Percentiles rank a stretch among this genome's conserved stretches.
Evolutionary conservation across 2,888 invertebrate species (phyloP).

Genomic region (Graphium colonna): DNA sequence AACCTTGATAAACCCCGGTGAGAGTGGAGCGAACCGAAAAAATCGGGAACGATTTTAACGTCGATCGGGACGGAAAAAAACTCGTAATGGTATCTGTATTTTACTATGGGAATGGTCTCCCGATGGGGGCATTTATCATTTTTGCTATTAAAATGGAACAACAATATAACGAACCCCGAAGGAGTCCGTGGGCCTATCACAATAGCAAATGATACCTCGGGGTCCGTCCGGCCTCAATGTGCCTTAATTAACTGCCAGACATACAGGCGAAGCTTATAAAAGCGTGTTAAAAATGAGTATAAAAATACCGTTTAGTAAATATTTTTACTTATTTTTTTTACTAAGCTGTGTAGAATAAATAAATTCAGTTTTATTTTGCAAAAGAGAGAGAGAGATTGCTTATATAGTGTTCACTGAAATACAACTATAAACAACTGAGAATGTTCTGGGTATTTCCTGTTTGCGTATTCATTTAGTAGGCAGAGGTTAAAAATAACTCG

Average conservation of each 20-base stretch:
- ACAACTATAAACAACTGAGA: no score
- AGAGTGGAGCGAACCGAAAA: slow-evolving; percentile 31
- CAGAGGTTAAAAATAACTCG: no score
- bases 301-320: no score
- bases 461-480: no score
- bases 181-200: slow-evolving; percentile 71
- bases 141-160: slow-evolving; percentile 73
- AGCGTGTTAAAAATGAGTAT: no score
- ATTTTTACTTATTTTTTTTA: no score
- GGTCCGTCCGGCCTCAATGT: slow-evolving; percentile 64
- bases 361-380: no score
- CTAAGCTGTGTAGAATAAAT: no score
- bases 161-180: slow-evolving; percentile 69
- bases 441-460: no score
- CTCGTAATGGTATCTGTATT: slow-evolving; percentile 34
- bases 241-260: slow-evolving; percentile 73
- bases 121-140: slow-evolving; percentile 74
- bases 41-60: slow-evolving; percentile 26
- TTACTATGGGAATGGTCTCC: slow-evolving; percentile 50
- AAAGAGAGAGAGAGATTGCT: no score
- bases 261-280: no score
- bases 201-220: slow-evolving; percentile 76
- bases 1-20: slow-evolving; percentile 12
- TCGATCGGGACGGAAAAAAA: slow-evolving; percentile 25
- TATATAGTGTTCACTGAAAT: no score